phyloP scores from a whole-genome alignment of 64 coral and sea anemone genomes.

The Platygyra sinensis region DNA sequence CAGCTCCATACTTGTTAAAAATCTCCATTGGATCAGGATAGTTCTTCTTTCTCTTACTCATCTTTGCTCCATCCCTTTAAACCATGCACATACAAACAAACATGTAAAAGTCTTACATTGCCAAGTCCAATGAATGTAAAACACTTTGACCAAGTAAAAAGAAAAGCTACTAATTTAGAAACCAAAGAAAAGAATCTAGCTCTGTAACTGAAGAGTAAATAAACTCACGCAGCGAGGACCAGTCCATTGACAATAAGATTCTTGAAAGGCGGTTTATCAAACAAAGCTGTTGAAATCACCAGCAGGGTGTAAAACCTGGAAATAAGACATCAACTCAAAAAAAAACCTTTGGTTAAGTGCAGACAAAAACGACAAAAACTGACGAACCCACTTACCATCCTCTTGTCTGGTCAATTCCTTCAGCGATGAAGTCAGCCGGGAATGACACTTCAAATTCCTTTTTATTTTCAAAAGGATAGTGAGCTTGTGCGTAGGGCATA shows the following conservation, averaged over 20 bases:
- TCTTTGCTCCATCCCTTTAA: conserved; percentile 92
- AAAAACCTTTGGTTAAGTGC: not conserved
- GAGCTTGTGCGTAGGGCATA: conserved; percentile 96
- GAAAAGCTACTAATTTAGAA: not conserved
- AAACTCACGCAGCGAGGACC: conserved; percentile 89
- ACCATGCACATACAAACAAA: not conserved
- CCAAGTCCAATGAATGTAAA: not conserved
- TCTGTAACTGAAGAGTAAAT: not conserved
- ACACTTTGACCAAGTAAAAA: not conserved
- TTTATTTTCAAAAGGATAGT: conserved; percentile 98
- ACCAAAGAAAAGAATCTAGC: not conserved
- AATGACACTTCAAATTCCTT: conserved; percentile 85
- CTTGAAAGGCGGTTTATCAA: conserved; percentile 97
- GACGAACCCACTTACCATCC: conserved; percentile 79
- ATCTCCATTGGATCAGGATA: conserved; percentile 96
- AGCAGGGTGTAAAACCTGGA: conserved; percentile 96
- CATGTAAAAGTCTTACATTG: too few species aligned
- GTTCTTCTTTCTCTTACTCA: conserved; percentile 99
- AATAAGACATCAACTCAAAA: not conserved
- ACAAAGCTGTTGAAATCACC: conserved; percentile 96
- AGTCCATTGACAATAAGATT: conserved; percentile 98
- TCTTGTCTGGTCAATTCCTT: conserved; percentile 99
- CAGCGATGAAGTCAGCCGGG: conserved; percentile 99
- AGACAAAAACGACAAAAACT: not conserved
- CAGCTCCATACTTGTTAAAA: conserved; percentile 89